Evolutionary conservation across 2,113 vertebrate genomes (phyloP), one percentile per base, ranked within the genome.

Genomic region (Alouatta palliata): DNA sequence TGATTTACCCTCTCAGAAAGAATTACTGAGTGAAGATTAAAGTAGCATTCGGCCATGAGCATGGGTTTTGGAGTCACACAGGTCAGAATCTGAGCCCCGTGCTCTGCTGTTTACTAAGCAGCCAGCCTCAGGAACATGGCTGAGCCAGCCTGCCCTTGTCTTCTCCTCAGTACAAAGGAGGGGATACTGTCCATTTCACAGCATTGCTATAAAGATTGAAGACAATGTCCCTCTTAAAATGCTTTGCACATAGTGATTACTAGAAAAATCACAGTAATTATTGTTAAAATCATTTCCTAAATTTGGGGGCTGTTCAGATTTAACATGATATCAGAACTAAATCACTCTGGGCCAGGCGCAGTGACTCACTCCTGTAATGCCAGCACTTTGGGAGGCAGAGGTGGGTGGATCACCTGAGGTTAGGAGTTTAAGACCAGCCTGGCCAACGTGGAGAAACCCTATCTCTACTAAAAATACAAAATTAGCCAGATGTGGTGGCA

Each of bases 201-300:
- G 47, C 19, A 20, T 0, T 6, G 11, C 47, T 10, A 52, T 35
- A 9, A 94, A n/a, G 23, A 47, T 37, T 43, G 13, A 21, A 95
- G 71, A 82, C 23, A 76, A 88, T 79, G 45, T 61, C 32, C 64
- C 64, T 54, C 56, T 32, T 54, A 70, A 92, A 94, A 79, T 76
- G 54, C 14, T 70, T 66, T 86, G 9, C 52, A 80, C n/a, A 40
- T 17, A 87, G 43, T 3, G 21, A 4, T 79, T 90, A 64, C 47
- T 45, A 95, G 68, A 94, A 95, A 91, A 86, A 75, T 86, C 13
- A 45, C 19, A 71, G 37, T 37, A 93, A 49, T 32, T 17, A 43
- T 20, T 64, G 80, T 45, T 64, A 54, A 88, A 91, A 58, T 58
- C 56, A 21, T 32, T 61, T 40, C 61, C 70, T 83, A 37, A n/a